These are phyloP conservation scores for Drosophila cardini DNA, from an alignment of 1,140 invertebrate genomes.

Conservation along the genomic window DNA sequence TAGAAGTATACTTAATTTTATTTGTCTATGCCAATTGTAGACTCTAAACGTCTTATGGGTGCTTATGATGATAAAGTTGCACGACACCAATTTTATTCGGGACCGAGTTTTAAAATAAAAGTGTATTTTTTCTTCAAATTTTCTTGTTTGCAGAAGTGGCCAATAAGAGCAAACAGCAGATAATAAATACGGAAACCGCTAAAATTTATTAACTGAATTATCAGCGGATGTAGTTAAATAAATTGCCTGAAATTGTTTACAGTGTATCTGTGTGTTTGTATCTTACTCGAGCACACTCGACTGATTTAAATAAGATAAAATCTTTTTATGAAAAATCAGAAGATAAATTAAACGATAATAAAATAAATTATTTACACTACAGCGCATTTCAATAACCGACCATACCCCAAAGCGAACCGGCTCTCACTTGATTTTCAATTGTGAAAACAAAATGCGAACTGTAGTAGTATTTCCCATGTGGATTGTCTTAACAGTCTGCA, in stretches of 20 bases:
- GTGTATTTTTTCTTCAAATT: no score
- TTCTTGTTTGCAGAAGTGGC: neutral
- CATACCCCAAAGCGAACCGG: neutral
- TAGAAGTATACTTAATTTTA: no score
- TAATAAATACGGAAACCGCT: neutral
- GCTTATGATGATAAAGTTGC: no score
- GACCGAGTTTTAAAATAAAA: no score
- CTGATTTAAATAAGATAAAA: neutral
- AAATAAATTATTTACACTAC: neutral
- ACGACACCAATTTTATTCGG: no score
- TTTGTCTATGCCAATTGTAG: no score
- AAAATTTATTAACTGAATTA: slow-evolving; percentile 3
- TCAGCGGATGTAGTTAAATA: neutral
- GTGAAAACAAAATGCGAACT: slow-evolving; percentile 21
- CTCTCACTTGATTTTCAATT: slow-evolving; percentile 6
- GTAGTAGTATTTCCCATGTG: neutral
- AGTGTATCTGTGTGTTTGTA: neutral
- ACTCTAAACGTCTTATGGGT: no score
- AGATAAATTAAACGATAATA: neutral
- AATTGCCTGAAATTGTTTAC: slow-evolving; percentile 1
- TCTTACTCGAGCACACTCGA: neutral
- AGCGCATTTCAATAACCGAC: slow-evolving; percentile 12
- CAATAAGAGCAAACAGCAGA: slow-evolving; percentile 5
- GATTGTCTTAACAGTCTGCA: slow-evolving; percentile 49
- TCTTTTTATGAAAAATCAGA: neutral